Conservation (phyloP, 2,113 vertebrate species). For the Acrocephalus kingi region DNA sequence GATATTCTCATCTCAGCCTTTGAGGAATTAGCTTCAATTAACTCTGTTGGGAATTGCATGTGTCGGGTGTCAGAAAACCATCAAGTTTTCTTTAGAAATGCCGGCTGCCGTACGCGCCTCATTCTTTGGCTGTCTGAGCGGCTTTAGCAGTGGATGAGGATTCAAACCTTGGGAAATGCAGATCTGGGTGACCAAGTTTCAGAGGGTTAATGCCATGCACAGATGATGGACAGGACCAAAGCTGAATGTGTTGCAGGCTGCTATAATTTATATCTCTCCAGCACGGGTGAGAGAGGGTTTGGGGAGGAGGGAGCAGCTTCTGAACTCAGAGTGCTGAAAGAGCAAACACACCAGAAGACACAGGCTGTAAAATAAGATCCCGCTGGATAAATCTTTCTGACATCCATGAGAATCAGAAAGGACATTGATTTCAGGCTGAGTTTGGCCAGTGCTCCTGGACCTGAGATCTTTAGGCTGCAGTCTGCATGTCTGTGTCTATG, state of each 20-base stretch:
- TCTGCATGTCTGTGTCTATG: not conserved
- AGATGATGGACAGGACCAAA: not conserved
- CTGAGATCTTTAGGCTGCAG: not conserved
- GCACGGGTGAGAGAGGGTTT: not conserved
- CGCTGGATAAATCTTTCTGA: slow-evolving; percentile 13
- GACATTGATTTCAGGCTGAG: not conserved
- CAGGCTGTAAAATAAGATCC: not conserved
- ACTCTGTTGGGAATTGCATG: slow-evolving; percentile 51
- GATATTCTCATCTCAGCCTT: slow-evolving; percentile 64
- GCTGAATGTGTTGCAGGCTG: not conserved
- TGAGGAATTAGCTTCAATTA: slow-evolving; percentile 67
- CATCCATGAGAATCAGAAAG: not conserved
- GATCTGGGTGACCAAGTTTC: slow-evolving; percentile 37
- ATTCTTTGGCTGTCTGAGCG: slow-evolving; percentile 20
- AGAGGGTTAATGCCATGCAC: not conserved
- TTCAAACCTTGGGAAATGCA: slow-evolving; percentile 35
- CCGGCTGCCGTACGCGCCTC: not conserved
- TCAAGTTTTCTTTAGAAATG: slow-evolving; percentile 46
- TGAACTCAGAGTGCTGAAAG: not conserved
- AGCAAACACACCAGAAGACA: not conserved
- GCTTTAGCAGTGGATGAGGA: slow-evolving; percentile 29
- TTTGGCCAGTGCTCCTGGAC: not conserved
- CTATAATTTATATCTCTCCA: not conserved
- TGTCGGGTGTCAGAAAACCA: slow-evolving; percentile 39
- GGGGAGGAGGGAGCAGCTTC: not conserved